These are phyloP conservation scores for Coleophora deauratella DNA, from an alignment of 2,888 invertebrate species.

Conservation along the genomic window DNA sequence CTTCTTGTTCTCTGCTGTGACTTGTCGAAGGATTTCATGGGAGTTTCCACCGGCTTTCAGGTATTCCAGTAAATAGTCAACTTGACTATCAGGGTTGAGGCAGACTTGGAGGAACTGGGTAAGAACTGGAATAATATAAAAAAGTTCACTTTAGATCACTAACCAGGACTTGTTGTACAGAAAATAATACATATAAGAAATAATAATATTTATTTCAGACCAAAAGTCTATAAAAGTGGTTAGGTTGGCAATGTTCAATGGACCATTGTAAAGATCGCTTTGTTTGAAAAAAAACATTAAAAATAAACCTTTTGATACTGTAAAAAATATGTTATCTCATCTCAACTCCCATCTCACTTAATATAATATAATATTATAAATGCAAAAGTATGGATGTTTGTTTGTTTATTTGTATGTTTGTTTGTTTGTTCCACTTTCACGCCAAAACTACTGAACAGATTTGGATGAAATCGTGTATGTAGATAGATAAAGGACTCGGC, in stretches of 20 bases:
- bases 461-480: too few species aligned
- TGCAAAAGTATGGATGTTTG: too few species aligned
- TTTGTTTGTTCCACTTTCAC: too few species aligned
- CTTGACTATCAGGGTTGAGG: conserved; percentile 54
- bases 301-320: background rate
- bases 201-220: background rate
- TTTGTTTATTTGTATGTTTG: too few species aligned
- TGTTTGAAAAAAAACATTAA: background rate
- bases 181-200: background rate
- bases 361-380: too few species aligned
- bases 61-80: conserved; percentile 76
- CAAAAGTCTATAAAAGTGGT: too few species aligned
- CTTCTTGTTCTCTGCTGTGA: conserved; percentile 76
- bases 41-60: conserved; percentile 81
- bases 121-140: conserved; percentile 57
- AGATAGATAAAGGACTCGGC: too few species aligned
- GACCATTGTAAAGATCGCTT: background rate
- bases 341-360: too few species aligned
- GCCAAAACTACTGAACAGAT: too few species aligned
- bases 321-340: too few species aligned
- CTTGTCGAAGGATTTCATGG: conserved; percentile 78
- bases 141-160: background rate
- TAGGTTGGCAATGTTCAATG: background rate
- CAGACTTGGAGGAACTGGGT: conserved; percentile 77
- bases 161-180: background rate